Evolutionary conservation across 2,113 vertebrate genomes (phyloP).

Genomic region (Copsychus sechellarum): DNA sequence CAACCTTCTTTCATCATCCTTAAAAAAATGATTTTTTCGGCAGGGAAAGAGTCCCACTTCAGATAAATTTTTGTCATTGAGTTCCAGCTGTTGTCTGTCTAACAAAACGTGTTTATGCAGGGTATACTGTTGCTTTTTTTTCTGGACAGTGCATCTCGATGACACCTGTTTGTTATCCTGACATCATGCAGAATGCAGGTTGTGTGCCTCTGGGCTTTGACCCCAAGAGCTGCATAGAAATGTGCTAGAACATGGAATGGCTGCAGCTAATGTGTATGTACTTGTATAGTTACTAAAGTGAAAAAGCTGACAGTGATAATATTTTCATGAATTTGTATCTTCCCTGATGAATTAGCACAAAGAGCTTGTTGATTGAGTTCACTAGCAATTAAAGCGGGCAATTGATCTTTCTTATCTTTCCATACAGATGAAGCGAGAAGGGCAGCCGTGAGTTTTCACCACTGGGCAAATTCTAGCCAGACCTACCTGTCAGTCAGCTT

Average conservation of each 20-base stretch:
- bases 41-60: neutral
- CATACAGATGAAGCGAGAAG: neutral
- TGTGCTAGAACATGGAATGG: neutral
- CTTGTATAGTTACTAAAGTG: conserved; percentile 5
- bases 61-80: neutral
- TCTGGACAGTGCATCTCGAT: neutral
- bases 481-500: neutral
- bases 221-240: neutral
- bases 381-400: neutral
- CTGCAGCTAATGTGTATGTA: neutral
- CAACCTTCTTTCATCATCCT: neutral
- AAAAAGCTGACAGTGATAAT: neutral
- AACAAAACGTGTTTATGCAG: neutral
- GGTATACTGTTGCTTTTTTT: neutral
- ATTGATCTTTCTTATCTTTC: conserved; percentile 34
- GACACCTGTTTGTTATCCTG: neutral
- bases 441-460: neutral
- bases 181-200: neutral
- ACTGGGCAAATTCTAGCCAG: neutral
- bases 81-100: neutral
- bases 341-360: conserved; percentile 16
- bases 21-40: neutral
- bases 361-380: conserved; percentile 41
- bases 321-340: neutral
- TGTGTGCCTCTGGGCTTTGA: neutral